Base-by-base conservation (phyloP, 2,888 invertebrate species). In the Encarsia formosa region DNA sequence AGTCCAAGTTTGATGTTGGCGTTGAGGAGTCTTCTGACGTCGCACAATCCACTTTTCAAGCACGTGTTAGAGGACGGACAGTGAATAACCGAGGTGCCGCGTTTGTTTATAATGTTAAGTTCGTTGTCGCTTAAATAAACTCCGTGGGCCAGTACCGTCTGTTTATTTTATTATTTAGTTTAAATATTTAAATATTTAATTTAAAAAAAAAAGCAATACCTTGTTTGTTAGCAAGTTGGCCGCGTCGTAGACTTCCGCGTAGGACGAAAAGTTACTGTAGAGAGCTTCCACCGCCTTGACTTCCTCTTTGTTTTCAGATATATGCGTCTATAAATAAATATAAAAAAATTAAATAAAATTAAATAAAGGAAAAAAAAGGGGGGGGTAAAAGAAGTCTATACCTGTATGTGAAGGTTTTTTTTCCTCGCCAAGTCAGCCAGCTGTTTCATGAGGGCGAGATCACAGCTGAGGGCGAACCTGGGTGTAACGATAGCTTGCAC, bases 1-100 rank as follows among this genome's bases (percentile, higher is more conserved):
- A 94, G 77, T 6, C 92, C 93, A 49, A 94, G 83, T 66, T 81
- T 85, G 19, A 94, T 71, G 3, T 84, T 82, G 39, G 77, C 76
- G 11, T 80, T 69, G 31, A 84, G 70, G 11, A 91, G 74, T 47
- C 80, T 80, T 53, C 81, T 77, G 0, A 91, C 84, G 63, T 91
- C 87, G 66, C 92, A 91, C 2, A 90, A 65, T 0, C 94, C 94
- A 13, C 92, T 93, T 63, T 79, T 79, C 32, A 95, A 76, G 60
- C 85, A 82, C 0, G 85, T 85, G 73, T 94, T 94, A 2, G 93
- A 93, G 29, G 86, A 83, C 0, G 94, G 91, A 67, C 94, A 95
- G 70, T 94, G 94, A 1, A 90, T 83, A 6, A 95, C 74, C 0
- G 88, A 81, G 2, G 85, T 81, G 1, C 83, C 82, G 47, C 79